Evolutionary conservation across 1,140 invertebrate species (phyloP).

Genomic region (Drosophila pruinosa): DNA sequence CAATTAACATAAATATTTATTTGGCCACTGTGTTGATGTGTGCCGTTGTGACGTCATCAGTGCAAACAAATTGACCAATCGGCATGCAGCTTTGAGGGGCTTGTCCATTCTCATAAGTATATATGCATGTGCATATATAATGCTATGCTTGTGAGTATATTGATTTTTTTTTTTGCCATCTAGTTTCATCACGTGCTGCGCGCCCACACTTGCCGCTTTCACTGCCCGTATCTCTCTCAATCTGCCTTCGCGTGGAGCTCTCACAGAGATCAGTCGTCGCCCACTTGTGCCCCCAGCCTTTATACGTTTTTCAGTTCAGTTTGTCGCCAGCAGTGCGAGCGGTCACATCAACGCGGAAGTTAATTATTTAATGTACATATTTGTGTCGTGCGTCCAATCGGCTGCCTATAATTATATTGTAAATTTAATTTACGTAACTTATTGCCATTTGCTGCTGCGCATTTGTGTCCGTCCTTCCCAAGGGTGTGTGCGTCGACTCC

Average conservation of each 20-base stretch:
- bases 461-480: constrained; percentile 12
- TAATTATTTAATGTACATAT: constrained; percentile 30
- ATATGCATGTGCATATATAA: not conserved
- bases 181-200: constrained; percentile 30
- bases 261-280: constrained; percentile 15
- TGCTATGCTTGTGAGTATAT: constrained; percentile 7
- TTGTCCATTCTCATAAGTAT: constrained; percentile 34
- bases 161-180: constrained; percentile 39
- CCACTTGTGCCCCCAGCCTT: constrained; percentile 9
- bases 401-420: constrained; percentile 34
- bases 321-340: constrained; percentile 39
- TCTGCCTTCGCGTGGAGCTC: not conserved
- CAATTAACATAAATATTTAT: constrained; percentile 7
- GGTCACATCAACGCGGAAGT: constrained; percentile 48
- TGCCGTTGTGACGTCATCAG: constrained; percentile 42
- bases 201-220: constrained; percentile 4
- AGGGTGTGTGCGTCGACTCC: not conserved
- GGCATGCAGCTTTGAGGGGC: constrained; percentile 57
- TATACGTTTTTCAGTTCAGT: constrained; percentile 21
- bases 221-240: not conserved
- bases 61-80: constrained; percentile 47
- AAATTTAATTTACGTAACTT: constrained; percentile 58
- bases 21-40: not conserved
- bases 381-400: not conserved
- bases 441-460: constrained; percentile 21